Conservation (phyloP, 53 echinoderm and acorn worm species). For the Antedon mediterranea region DNA sequence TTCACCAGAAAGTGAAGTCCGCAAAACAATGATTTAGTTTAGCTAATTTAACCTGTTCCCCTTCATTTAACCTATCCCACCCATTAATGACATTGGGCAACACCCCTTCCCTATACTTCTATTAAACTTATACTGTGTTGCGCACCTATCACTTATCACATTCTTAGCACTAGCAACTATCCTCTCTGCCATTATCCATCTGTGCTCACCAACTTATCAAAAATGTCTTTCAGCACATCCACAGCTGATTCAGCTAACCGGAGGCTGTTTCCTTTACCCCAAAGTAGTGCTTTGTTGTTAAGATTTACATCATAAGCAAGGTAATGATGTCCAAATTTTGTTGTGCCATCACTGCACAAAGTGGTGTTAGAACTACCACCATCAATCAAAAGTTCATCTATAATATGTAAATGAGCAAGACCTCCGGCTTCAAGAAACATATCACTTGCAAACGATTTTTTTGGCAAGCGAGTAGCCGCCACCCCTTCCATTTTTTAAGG, state of each 20-base stretch:
- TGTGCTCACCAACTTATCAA: slow-evolving; percentile 1
- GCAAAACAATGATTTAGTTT: slow-evolving; percentile 31
- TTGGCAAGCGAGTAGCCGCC: slow-evolving; percentile 15
- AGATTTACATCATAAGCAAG: slow-evolving; percentile 26
- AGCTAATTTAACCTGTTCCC: background rate
- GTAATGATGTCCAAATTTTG: slow-evolving; percentile 40
- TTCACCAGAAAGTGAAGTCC: slow-evolving; percentile 26
- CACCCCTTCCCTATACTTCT: slow-evolving; percentile 29
- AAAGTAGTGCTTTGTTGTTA: slow-evolving; percentile 24
- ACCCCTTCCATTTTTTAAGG: slow-evolving; percentile 6
- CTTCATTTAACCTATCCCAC: slow-evolving; percentile 6
- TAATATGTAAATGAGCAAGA: slow-evolving; percentile 31
- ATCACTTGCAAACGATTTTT: slow-evolving; percentile 9
- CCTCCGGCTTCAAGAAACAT: slow-evolving; percentile 40
- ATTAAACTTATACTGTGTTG: no score
- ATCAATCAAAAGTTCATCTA: slow-evolving; percentile 4
- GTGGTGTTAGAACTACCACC: no score
- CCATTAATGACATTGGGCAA: slow-evolving; percentile 3
- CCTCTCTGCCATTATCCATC: slow-evolving; percentile 4
- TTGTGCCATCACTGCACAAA: slow-evolving; percentile 34
- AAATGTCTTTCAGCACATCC: slow-evolving; percentile 14
- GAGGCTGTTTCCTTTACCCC: slow-evolving; percentile 24
- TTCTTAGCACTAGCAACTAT: slow-evolving; percentile 24
- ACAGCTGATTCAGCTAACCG: slow-evolving; percentile 11
- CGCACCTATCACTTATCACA: slow-evolving; percentile 38